phyloP scores from a whole-genome alignment of 2,888 invertebrate species.

The Nemurella pictetii region DNA sequence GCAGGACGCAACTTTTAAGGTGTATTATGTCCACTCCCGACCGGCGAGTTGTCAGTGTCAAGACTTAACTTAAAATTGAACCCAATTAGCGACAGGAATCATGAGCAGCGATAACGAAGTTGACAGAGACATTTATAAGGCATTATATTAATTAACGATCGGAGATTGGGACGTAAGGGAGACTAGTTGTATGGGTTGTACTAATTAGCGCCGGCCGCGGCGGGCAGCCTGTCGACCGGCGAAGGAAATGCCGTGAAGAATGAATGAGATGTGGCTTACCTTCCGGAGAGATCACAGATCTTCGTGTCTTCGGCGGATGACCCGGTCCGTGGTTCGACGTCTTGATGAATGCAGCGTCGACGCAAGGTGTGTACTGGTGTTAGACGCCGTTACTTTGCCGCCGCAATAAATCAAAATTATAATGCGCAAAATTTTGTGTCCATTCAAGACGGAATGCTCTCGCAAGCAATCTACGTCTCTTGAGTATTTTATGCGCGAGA shows the following conservation, averaged over 20 bases:
- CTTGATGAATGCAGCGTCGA: not conserved
- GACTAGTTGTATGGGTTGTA: not conserved
- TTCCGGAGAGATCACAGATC: not conserved
- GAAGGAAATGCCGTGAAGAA: too few species aligned
- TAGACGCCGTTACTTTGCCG: not conserved
- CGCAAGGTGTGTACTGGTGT: not conserved
- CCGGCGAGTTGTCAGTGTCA: slow-evolving; percentile 18
- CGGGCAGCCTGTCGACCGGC: not conserved
- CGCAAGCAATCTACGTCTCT: not conserved
- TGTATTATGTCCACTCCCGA: not conserved
- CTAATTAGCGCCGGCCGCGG: slow-evolving; percentile 7
- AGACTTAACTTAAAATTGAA: not conserved
- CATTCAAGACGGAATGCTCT: not conserved
- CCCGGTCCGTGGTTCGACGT: not conserved
- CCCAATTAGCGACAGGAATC: slow-evolving; percentile 17
- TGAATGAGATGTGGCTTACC: not conserved
- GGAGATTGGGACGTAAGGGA: not conserved
- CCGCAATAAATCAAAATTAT: not conserved
- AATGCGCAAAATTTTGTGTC: not conserved
- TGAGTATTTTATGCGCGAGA: not conserved
- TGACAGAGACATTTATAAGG: not conserved
- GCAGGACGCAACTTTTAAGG: not conserved
- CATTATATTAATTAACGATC: slow-evolving; percentile 2
- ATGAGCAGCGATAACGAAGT: not conserved
- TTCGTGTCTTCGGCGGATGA: not conserved